These are phyloP conservation scores for Eueides isabella DNA, from an alignment of 1,140 invertebrate genomes.

Conservation along the genomic window DNA sequence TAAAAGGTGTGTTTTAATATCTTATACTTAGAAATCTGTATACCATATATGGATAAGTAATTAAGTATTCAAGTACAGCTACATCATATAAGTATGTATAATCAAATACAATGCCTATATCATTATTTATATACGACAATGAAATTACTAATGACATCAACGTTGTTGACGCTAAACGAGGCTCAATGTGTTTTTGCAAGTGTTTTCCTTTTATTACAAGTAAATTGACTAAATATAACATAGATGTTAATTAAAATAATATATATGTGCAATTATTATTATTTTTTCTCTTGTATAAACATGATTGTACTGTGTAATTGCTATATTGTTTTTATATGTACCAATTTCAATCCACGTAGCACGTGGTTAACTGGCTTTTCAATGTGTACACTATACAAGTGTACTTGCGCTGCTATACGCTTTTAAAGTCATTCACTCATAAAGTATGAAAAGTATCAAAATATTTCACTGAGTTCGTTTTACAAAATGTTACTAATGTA, in stretches of 20 bases:
- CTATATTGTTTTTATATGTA: not conserved
- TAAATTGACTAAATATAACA: not conserved
- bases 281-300: not conserved
- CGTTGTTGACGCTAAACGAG: not conserved
- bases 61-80: too few relatives aligned
- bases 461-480: not conserved
- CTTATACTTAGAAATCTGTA: not conserved
- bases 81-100: not conserved
- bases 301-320: not conserved
- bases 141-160: not conserved
- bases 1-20: not conserved
- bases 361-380: not conserved
- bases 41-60: not conserved
- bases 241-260: not conserved
- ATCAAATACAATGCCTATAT: not conserved
- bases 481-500: not conserved
- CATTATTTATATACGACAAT: not conserved
- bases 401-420: not conserved
- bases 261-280: not conserved
- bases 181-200: not conserved
- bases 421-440: not conserved
- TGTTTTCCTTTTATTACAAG: not conserved
- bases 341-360: not conserved
- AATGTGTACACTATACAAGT: not conserved
- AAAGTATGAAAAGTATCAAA: not conserved